phyloP scores from a whole-genome alignment of 2,113 vertebrate species.

The Dissostichus mawsoni region DNA sequence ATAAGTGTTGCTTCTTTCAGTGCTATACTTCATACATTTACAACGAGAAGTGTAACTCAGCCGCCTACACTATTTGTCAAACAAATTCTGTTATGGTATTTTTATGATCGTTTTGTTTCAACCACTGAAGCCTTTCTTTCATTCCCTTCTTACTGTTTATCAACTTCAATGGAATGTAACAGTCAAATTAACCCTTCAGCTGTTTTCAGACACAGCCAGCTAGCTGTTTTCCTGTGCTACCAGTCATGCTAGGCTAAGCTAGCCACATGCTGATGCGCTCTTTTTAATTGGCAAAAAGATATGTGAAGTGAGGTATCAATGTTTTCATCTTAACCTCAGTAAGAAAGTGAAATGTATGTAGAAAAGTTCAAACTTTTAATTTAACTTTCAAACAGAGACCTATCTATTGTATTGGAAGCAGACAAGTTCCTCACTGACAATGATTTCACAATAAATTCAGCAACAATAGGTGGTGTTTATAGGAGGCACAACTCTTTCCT shows the following conservation, averaged over 20 bases:
- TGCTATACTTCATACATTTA: background rate
- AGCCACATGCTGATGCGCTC: background rate
- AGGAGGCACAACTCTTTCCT: background rate
- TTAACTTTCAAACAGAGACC: background rate
- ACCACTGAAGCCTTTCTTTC: background rate
- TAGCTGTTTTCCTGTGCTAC: background rate
- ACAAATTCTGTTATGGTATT: slow-evolving; percentile 9
- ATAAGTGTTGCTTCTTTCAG: background rate
- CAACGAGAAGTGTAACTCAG: no score
- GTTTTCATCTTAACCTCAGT: background rate
- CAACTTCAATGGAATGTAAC: background rate
- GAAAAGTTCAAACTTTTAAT: background rate
- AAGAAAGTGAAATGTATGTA: background rate
- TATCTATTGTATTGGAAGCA: background rate
- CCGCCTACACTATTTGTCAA: slow-evolving; percentile 12
- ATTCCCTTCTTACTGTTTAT: background rate
- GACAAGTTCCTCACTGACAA: background rate
- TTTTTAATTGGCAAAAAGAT: no score
- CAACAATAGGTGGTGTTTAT: slow-evolving; percentile 10
- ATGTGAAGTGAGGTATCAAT: background rate
- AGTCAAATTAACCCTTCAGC: background rate
- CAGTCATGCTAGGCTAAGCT: background rate
- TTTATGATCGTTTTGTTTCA: slow-evolving; percentile 14
- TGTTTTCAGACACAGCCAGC: background rate
- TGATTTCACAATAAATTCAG: background rate